phyloP scores from a whole-genome alignment of 2,888 invertebrate genomes.

The Aethes cnicana region DNA sequence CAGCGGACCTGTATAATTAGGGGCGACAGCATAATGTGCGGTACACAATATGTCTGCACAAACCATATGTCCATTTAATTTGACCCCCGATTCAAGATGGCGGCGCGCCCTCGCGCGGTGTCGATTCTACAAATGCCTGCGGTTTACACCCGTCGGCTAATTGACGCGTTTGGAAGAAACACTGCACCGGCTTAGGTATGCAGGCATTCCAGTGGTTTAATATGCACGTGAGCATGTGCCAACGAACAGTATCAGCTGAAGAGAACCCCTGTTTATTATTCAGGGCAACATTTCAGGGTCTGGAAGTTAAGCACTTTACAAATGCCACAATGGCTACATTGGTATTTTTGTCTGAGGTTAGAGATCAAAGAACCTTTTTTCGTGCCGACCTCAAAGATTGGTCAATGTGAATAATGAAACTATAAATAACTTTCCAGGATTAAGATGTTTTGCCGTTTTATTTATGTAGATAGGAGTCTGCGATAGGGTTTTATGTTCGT shows the following conservation, averaged over 20 bases:
- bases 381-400: constrained; percentile 14
- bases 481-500: background rate
- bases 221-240: constrained; percentile 9
- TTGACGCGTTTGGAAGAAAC: constrained; percentile 72
- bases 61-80: constrained; percentile 81
- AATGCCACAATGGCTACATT: constrained; percentile 10
- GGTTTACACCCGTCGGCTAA: constrained; percentile 69
- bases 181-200: constrained; percentile 57
- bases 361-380: constrained; percentile 23
- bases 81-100: constrained; percentile 78
- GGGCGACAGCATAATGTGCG: constrained; percentile 75
- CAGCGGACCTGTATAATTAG: constrained; percentile 74
- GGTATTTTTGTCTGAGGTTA: constrained; percentile 14
- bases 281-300: constrained; percentile 8
- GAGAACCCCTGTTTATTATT: constrained; percentile 8
- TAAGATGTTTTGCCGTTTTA: constrained; percentile 2
- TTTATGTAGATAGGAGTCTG: constrained; percentile 3
- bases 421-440: constrained; percentile 9
- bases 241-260: background rate
- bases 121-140: constrained; percentile 63
- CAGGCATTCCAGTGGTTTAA: constrained; percentile 51
- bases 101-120: constrained; percentile 61
- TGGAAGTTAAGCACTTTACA: constrained; percentile 8
- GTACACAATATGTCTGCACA: constrained; percentile 73
- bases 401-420: constrained; percentile 17